A percentile compares a stretch with the other conserved stretches of the same genome.
Evolutionary conservation across 1,140 invertebrate genomes (phyloP).

Genomic region (Drosophila guanche): DNA sequence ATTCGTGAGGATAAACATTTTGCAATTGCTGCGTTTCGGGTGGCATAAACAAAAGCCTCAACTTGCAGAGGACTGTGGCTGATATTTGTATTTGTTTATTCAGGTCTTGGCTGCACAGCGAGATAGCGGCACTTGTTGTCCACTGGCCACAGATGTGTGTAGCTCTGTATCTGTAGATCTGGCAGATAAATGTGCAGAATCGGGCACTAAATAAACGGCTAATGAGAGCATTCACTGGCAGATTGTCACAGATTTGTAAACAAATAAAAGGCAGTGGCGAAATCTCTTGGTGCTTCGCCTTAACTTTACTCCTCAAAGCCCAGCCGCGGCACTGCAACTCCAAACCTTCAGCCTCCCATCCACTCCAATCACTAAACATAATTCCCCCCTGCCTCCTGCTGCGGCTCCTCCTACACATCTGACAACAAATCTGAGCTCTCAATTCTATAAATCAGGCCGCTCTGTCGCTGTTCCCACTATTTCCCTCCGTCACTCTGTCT

Average conservation of each 20-base stretch:
- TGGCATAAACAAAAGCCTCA: constrained; percentile 24
- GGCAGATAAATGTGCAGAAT: constrained; percentile 56
- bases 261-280: background rate
- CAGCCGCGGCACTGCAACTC: no score
- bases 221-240: constrained; percentile 35
- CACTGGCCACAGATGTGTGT: constrained; percentile 9
- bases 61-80: constrained; percentile 12
- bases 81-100: constrained; percentile 15
- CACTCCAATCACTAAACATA: background rate
- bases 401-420: constrained; percentile 12
- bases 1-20: constrained; percentile 20
- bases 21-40: constrained; percentile 31
- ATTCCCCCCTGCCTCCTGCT: background rate
- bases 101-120: constrained; percentile 14
- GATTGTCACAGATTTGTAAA: constrained; percentile 24
- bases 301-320: no score
- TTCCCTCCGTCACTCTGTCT: constrained; percentile 9
- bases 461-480: constrained; percentile 14
- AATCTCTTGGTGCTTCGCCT: no score
- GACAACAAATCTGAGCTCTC: constrained; percentile 38
- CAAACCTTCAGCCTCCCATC: no score
- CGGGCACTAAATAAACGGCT: constrained; percentile 31
- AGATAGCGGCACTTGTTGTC: constrained; percentile 18
- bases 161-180: constrained; percentile 27
- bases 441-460: constrained; percentile 37